Evolutionary conservation across 2,113 vertebrate species (phyloP), one percentile per base, ranked within the genome.

Genomic region (Engystomops pustulosus): DNA sequence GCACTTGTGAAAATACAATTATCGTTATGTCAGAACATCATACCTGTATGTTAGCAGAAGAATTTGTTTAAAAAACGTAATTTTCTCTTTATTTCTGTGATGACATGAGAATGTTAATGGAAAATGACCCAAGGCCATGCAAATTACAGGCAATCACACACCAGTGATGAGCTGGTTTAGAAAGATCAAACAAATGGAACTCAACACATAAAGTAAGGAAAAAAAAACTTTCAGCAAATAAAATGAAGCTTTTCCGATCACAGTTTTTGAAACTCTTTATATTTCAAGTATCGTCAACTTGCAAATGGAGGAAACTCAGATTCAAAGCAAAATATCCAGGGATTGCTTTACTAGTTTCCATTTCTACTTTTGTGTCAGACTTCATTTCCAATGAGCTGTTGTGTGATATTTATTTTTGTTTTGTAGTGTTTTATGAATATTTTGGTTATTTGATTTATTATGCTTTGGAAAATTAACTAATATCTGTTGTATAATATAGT

Each of bases 71-170:
- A 47, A n/a, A 83, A 65, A 76, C 38, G 74, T 60, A 32, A 81
- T 71, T 74, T 72, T 44, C 69, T 83, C 44, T 82, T 80, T 67
- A 62, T 47, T 74, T 55, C 18, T 45, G 51, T 47, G 36, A 74
- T 83, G 67, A 83, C 80, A 83, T 62, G 71, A 65, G 53, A 44
- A 49, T 75, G 51, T 76, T 83, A 83, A 72, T 83, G 41, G 53
- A 49, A 76, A 82, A 44, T 47, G 69, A 76, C 81, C 53, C 81
- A 3, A 30, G 47, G 81, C 38, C 58, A 65, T 76, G 65, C 70
- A 83, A 83, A 83, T 83, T 83, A 83, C 55, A 83, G 30, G 81
- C 70, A 76, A 51, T 83, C 81, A 36, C 41, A 75, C 47, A 67
- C 17, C 68, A 49, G 70, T n/a, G 62, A 74, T 83, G 81, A 74